Conservation (phyloP, 1,140 invertebrate genomes). For the Coenobita brevimanus region DNA sequence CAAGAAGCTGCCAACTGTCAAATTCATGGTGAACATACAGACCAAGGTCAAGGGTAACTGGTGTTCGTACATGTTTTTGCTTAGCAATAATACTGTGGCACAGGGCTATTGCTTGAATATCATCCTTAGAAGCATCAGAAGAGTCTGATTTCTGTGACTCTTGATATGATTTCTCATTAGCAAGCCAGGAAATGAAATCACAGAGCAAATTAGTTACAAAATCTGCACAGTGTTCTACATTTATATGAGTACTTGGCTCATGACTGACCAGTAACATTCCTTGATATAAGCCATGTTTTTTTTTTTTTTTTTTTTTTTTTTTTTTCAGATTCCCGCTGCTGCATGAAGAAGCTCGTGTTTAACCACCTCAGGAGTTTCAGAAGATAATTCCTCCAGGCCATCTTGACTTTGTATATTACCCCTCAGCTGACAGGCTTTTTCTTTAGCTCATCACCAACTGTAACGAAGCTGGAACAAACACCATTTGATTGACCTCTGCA, state of each 20-base stretch:
- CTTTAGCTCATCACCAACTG: not conserved
- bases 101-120: not conserved
- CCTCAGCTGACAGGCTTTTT: not conserved
- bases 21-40: constrained; percentile 35
- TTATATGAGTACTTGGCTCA: not conserved
- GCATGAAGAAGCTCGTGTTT: not conserved
- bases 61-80: not conserved
- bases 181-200: constrained; percentile 7
- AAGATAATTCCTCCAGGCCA: not conserved
- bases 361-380: too few relatives aligned
- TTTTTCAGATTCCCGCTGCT: not conserved
- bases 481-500: too few relatives aligned
- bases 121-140: not conserved
- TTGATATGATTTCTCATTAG: not conserved
- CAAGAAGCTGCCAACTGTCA: constrained; percentile 25
- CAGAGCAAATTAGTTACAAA: not conserved
- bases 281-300: not conserved
- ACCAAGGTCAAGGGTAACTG: constrained; percentile 21
- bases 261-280: not conserved
- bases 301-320: too few relatives aligned
- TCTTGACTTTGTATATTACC: not conserved
- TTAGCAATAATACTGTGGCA: constrained; percentile 26
- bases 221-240: not conserved
- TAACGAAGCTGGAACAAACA: constrained; percentile 10
- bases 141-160: not conserved